Conservation (phyloP, 2,113 vertebrate species). For the Channa argus region DNA sequence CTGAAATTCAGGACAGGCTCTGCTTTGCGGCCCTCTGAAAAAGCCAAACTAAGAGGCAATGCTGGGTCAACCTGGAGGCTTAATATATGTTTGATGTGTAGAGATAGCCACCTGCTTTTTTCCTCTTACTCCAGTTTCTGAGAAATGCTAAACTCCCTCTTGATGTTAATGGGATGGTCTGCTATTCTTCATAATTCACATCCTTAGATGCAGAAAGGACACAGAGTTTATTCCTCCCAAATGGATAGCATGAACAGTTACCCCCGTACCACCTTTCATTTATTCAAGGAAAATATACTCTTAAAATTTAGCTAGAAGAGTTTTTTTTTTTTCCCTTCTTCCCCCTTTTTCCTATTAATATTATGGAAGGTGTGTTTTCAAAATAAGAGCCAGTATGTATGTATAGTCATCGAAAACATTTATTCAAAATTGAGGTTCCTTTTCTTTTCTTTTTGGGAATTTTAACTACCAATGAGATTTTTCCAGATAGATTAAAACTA, state of each 20-base stretch:
- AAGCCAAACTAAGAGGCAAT: constrained; percentile 75
- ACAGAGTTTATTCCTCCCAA: constrained; percentile 68
- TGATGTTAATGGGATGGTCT: constrained; percentile 80
- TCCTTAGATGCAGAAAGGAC: constrained; percentile 69
- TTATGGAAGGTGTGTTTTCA: not conserved
- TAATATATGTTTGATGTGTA: constrained; percentile 85
- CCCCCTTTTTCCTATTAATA: not conserved
- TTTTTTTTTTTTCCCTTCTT: constrained; percentile 5
- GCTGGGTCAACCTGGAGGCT: constrained; percentile 79
- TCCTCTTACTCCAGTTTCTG: constrained; percentile 63
- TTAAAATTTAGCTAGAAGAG: constrained; percentile 19
- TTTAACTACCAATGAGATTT: not conserved
- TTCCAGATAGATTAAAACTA: constrained; percentile 24
- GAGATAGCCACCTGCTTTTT: constrained; percentile 79
- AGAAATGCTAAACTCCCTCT: constrained; percentile 75
- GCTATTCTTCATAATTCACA: constrained; percentile 65
- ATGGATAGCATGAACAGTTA: constrained; percentile 35
- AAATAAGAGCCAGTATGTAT: too few species aligned
- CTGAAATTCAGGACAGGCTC: constrained; percentile 79
- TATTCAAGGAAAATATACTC: constrained; percentile 25
- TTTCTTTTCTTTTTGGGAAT: too few species aligned
- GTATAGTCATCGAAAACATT: too few species aligned
- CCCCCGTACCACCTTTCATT: constrained; percentile 7
- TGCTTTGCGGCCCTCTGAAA: constrained; percentile 78
- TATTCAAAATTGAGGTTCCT: too few species aligned